A percentile compares a stretch with the other conserved stretches of the same genome.
These are phyloP conservation scores for Platypus cylindrus DNA, from an alignment of 2,888 invertebrate genomes.

Conservation along the genomic window DNA sequence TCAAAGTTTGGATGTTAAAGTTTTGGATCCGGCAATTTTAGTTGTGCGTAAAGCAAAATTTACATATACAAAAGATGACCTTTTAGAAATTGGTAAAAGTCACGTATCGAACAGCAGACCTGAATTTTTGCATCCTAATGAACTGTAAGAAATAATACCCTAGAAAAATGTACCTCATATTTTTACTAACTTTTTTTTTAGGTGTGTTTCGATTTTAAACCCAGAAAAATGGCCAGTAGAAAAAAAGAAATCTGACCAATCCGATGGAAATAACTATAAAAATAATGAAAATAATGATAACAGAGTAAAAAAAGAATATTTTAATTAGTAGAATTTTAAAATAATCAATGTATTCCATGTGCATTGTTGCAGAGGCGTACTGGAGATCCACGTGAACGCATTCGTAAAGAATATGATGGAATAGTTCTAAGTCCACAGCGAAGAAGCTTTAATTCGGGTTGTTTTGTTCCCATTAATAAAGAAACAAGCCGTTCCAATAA, in stretches of 20 bases:
- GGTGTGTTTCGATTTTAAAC: slow-evolving; percentile 22
- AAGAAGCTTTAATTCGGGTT: slow-evolving; percentile 75
- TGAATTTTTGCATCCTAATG: slow-evolving; percentile 48
- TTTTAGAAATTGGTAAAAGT: slow-evolving; percentile 57
- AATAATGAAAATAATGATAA: slow-evolving; percentile 42
- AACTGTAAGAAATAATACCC: slow-evolving; percentile 44
- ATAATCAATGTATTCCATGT: too few relatives aligned
- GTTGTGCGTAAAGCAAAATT: slow-evolving; percentile 36
- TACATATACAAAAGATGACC: slow-evolving; percentile 53
- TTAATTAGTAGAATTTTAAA: too few relatives aligned
- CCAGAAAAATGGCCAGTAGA: slow-evolving; percentile 37
- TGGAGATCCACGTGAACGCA: slow-evolving; percentile 59
- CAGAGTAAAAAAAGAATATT: slow-evolving; percentile 35
- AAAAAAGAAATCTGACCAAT: slow-evolving; percentile 48
- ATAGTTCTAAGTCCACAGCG: slow-evolving; percentile 78
- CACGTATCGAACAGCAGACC: slow-evolving; percentile 60
- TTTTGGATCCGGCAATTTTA: slow-evolving; percentile 41
- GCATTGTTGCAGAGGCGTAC: slow-evolving; percentile 40
- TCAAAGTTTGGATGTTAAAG: slow-evolving; percentile 37
- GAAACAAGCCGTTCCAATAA: slow-evolving; percentile 17
- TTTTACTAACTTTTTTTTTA: slow-evolving; percentile 12
- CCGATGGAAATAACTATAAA: slow-evolving; percentile 45
- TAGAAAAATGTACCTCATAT: too few relatives aligned
- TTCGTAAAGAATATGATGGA: slow-evolving; percentile 71
- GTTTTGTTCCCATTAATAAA: slow-evolving; percentile 55